These are phyloP conservation scores for Druceiella hillmani DNA, from an alignment of 2,888 invertebrate genomes.

Conservation along the genomic window DNA sequence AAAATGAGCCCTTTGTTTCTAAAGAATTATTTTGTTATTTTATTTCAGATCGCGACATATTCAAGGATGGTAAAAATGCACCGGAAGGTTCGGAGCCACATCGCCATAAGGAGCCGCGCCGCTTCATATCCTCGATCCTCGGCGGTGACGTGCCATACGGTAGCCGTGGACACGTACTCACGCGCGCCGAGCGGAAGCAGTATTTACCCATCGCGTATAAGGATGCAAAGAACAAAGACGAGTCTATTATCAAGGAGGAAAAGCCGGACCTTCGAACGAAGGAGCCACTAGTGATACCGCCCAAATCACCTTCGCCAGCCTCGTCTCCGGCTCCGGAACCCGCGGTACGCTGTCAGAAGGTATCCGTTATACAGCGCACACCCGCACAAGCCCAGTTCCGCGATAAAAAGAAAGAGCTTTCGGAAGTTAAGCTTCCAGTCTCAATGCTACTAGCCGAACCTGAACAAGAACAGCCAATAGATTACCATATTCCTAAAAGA, in stretches of 20 bases:
- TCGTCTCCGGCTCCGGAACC: constrained; percentile 62
- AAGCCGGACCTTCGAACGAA: constrained; percentile 58
- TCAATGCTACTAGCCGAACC: constrained; percentile 53
- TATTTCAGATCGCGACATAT: constrained; percentile 50
- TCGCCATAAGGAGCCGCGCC: constrained; percentile 47
- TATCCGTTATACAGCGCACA: constrained; percentile 79
- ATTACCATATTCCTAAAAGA: constrained; percentile 82
- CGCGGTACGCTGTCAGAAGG: constrained; percentile 62
- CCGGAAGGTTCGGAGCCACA: too few relatives aligned
- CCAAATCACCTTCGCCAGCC: constrained; percentile 46
- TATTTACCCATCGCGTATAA: constrained; percentile 59
- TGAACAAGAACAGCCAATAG: constrained; percentile 82
- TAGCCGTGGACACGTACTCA: constrained; percentile 72
- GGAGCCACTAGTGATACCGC: constrained; percentile 55
- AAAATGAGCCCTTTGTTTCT: too few relatives aligned
- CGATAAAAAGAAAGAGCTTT: constrained; percentile 42
- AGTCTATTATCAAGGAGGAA: constrained; percentile 56
- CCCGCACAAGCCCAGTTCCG: constrained; percentile 54
- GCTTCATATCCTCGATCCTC: constrained; percentile 75
- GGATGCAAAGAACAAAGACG: constrained; percentile 45
- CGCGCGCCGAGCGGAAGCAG: constrained; percentile 76
- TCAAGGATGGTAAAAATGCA: constrained; percentile 37
- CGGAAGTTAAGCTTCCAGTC: constrained; percentile 48
- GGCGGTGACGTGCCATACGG: constrained; percentile 79
- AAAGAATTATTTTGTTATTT: too few relatives aligned